A percentile compares a stretch with the other conserved stretches of the same genome.
Evolutionary conservation across 2,888 invertebrate species (phyloP).

Genomic region (Nysson spinosus): DNA sequence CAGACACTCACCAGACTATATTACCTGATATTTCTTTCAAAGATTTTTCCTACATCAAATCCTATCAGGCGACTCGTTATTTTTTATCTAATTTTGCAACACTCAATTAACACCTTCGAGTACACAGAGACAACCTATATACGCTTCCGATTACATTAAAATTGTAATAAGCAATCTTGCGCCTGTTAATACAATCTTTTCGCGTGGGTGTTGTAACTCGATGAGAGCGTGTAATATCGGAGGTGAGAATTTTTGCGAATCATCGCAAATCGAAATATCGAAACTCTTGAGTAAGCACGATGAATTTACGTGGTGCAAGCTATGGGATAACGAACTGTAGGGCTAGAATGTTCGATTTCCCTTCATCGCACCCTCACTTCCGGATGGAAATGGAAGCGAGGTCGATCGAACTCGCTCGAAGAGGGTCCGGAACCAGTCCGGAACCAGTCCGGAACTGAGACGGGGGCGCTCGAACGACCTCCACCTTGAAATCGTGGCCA

Average conservation of each 20-base stretch:
- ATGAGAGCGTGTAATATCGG: not conserved
- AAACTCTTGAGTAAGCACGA: constrained; percentile 35
- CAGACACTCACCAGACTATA: too few species aligned
- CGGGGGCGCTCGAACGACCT: constrained; percentile 47
- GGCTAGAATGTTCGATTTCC: constrained; percentile 62
- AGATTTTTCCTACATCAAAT: too few species aligned
- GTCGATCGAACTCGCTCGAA: constrained; percentile 56
- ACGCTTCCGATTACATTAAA: too few species aligned
- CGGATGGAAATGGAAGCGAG: constrained; percentile 65
- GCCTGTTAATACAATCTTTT: too few species aligned
- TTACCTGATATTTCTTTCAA: too few species aligned
- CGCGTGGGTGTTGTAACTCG: too few species aligned
- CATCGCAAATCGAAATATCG: constrained; percentile 40
- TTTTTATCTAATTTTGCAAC: too few species aligned
- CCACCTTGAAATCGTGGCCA: constrained; percentile 58
- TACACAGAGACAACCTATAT: too few species aligned
- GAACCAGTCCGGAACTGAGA: constrained; percentile 54
- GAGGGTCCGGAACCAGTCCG: constrained; percentile 51
- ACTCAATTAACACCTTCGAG: too few species aligned
- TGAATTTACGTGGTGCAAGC: constrained; percentile 35
- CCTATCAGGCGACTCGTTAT: too few species aligned
- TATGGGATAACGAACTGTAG: constrained; percentile 49
- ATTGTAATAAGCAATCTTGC: too few species aligned
- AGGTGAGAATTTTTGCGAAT: not conserved
- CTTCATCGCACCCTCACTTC: constrained; percentile 62